Conservation (phyloP, 2,797 vertebrate genomes). For the Sternarchorhynchus goeldii region DNA sequence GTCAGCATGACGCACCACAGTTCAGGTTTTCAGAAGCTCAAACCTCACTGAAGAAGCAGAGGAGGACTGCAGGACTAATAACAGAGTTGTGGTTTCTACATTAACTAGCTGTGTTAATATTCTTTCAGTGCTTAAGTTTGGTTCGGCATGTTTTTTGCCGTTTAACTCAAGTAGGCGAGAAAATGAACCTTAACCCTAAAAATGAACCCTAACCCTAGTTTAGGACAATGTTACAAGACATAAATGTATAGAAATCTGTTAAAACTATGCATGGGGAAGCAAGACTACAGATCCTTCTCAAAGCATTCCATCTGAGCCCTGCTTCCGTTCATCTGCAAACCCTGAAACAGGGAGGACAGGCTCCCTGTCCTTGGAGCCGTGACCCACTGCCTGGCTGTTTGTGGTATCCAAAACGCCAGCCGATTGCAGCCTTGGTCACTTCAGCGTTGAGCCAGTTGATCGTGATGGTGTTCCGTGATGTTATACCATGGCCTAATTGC, state of each 20-base stretch:
- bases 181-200: no score
- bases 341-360: no score
- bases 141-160: background rate
- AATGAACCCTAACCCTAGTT: no score
- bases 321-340: no score
- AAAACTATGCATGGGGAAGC: no score
- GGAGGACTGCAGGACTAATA: background rate
- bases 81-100: background rate
- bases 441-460: no score
- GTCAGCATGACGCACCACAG: background rate
- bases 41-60: background rate
- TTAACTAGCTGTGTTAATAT: constrained; percentile 8
- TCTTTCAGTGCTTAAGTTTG: background rate
- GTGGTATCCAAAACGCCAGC: background rate
- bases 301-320: no score
- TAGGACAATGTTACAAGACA: no score
- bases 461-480: background rate
- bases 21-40: constrained; percentile 2
- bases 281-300: no score
- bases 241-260: no score
- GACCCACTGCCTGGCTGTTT: background rate
- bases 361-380: no score
- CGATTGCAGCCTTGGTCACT: background rate
- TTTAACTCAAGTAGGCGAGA: background rate
- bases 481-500: constrained; percentile 21